phyloP scores from a whole-genome alignment of 2,797 vertebrate genomes.

The Sphenodon punctatus region DNA sequence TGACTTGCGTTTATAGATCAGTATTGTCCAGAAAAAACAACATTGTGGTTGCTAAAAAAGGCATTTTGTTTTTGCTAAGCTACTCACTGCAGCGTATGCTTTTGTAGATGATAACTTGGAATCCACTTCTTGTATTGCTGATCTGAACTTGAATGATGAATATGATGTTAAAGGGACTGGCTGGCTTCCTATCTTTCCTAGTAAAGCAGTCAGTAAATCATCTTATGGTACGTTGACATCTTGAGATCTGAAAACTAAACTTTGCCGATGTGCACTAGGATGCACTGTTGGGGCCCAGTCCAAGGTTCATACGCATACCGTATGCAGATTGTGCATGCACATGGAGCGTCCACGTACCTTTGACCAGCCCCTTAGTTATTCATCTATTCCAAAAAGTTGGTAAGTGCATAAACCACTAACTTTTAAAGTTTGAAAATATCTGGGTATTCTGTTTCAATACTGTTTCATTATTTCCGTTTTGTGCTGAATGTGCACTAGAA shows the following conservation, averaged over 20 bases:
- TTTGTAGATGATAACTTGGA: conserved; percentile 39
- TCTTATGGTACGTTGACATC: not conserved
- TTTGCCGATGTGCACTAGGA: conserved; percentile 27
- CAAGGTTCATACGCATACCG: too few species aligned
- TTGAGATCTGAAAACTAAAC: conserved; percentile 9
- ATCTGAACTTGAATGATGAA: conserved; percentile 4
- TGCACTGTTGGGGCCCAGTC: not conserved
- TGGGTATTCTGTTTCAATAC: not conserved
- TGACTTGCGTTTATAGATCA: conserved; percentile 29
- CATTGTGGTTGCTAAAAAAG: not conserved
- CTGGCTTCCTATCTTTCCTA: not conserved
- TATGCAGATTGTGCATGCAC: too few species aligned
- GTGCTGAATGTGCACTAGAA: conserved; percentile 55
- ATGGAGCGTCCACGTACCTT: too few species aligned
- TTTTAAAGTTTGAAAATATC: not conserved
- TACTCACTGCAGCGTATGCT: conserved; percentile 33
- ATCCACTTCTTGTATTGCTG: conserved; percentile 1
- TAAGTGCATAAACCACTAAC: conserved; percentile 19
- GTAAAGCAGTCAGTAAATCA: not conserved
- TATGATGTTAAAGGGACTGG: conserved; percentile 10
- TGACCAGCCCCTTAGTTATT: too few species aligned
- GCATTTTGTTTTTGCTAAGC: conserved; percentile 23
- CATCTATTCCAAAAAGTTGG: conserved; percentile 30
- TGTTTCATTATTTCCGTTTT: not conserved
- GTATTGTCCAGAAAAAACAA: conserved; percentile 6